Base-by-base conservation (phyloP, 2,888 invertebrate genomes). In the Patella depressa region DNA sequence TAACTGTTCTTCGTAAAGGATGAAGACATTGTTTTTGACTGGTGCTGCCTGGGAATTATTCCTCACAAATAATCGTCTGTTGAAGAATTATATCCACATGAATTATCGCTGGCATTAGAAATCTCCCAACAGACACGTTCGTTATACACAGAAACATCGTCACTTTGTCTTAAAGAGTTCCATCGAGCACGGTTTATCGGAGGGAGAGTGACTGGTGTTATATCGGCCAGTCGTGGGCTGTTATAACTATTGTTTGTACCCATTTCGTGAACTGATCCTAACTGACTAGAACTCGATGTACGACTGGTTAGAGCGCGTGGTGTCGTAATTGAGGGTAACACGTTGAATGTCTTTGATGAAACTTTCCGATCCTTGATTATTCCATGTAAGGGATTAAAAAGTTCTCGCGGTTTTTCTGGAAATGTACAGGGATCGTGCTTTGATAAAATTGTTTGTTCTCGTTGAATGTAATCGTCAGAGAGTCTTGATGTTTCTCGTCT, bases 261-360 rank as follows among this genome's bases (percentile, higher is more conserved):
- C 19, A 14, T 11, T 65, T 65, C 65, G 24, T 24, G 65, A 12
- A 19, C 24, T 19, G 65, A 65, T 24, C 65, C 24, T 17, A 65
- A 19, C 65, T 65, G 65, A 24, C 65, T 65, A 24, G 12, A 19
- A 24, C 65, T 65, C 7, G 65, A 65, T 65, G 24, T 24, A 3
- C 24, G 19, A 65, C 65, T 65, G 24, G 65, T 65, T 65, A 65
- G 5, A 65, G 65, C 19, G 14, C 54, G 57, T 17, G 77, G 59
- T 29, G 78, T 80, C 4, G 82, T 82, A 54, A 87, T 87, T 2
- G 85, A 85, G 11, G 87, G 87, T 73, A 87, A 80, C 19, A 86
- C 86, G 34, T 84, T 77, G 72, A 85, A 87, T 78, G 86, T 87
- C 73, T 82, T 83, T 81, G 86, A 85, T 19, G 81, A 77, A 65